Evolutionary conservation across 2,888 invertebrate species (phyloP).

Genomic region (Pollenia angustigena): DNA sequence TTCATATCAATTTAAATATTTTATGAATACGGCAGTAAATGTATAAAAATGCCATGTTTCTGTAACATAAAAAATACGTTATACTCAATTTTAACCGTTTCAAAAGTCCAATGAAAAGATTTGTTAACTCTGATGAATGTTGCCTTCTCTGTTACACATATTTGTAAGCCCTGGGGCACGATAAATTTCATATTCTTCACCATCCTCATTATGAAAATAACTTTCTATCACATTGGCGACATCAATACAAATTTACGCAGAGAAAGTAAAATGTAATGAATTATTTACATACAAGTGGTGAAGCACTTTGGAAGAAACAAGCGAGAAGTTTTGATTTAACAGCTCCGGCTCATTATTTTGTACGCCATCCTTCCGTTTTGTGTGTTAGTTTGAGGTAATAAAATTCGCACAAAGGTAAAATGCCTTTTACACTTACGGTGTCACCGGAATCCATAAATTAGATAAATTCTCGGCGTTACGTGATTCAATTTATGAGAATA

Average conservation of each 20-base stretch:
- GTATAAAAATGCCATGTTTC: too few relatives aligned
- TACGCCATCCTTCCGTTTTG: constrained; percentile 61
- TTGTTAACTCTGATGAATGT: too few relatives aligned
- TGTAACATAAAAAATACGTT: too few relatives aligned
- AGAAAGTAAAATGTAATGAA: not conserved
- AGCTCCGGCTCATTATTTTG: constrained; percentile 48
- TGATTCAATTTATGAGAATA: constrained; percentile 40
- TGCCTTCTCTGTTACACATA: not conserved
- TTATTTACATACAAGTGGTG: not conserved
- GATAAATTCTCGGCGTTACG: constrained; percentile 51
- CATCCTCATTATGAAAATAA: constrained; percentile 24
- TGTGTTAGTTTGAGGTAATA: constrained; percentile 50
- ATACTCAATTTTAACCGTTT: too few relatives aligned
- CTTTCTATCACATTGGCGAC: constrained; percentile 8
- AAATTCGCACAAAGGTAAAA: constrained; percentile 59
- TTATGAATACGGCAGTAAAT: too few relatives aligned
- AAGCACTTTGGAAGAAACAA: not conserved
- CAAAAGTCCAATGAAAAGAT: too few relatives aligned
- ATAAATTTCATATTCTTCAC: constrained; percentile 45
- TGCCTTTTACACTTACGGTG: constrained; percentile 66
- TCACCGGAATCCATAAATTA: constrained; percentile 69
- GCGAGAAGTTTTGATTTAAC: constrained; percentile 30
- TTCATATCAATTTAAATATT: too few relatives aligned
- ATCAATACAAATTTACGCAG: not conserved
- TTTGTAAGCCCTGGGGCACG: constrained; percentile 38